A percentile compares a stretch with the other conserved stretches of the same genome.
phyloP scores from a whole-genome alignment of 2,797 vertebrate species.

The Tokudaia muenninki region DNA sequence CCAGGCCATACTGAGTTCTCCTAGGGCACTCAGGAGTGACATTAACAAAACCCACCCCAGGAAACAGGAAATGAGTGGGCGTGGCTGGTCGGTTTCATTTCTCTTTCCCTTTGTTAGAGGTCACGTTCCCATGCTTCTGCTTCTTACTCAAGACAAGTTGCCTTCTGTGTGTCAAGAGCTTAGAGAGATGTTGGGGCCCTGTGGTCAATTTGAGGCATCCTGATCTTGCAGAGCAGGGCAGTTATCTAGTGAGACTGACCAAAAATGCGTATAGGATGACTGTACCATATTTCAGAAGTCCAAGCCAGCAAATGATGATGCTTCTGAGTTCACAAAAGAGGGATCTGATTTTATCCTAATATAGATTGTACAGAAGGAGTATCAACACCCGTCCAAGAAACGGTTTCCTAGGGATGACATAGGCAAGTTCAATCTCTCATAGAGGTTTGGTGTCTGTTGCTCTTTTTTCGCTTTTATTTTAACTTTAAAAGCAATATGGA shows the following conservation, averaged over 20 bases:
- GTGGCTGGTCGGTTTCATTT: neutral
- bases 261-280: neutral
- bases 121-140: neutral
- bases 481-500: neutral
- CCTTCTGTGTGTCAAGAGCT: neutral
- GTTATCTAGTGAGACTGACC: neutral
- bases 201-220: neutral
- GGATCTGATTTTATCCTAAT: neutral
- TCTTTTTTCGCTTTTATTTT: neutral
- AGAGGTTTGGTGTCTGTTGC: neutral
- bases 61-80: no score
- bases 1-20: no score
- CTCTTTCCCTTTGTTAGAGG: neutral
- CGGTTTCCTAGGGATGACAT: neutral
- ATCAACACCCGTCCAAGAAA: neutral
- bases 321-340: neutral
- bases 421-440: neutral
- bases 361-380: accelerated
- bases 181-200: neutral
- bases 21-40: accelerated
- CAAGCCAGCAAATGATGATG: neutral
- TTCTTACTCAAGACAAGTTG: neutral
- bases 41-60: neutral
- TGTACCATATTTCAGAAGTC: neutral
- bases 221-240: neutral